Conservation (phyloP, 2,113 vertebrate species). For the Macrotis lagotis region DNA sequence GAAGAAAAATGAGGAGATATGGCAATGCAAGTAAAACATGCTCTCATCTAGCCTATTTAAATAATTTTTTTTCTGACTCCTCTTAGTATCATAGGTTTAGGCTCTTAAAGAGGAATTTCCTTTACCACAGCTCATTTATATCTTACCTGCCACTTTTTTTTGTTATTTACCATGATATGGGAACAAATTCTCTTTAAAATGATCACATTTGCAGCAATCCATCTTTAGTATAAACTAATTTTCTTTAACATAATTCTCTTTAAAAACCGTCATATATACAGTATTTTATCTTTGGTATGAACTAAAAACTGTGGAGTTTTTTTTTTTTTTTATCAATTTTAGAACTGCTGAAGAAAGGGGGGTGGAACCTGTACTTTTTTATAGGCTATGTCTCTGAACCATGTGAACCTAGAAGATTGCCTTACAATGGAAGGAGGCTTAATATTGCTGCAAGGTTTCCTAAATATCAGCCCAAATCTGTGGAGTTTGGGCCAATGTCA, state of each 20-base stretch:
- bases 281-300: not conserved
- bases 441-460: not conserved
- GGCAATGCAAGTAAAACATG: not conserved
- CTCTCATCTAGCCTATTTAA: not conserved
- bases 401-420: not conserved
- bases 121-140: not conserved
- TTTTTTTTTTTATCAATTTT: constrained; percentile 8
- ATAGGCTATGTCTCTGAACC: constrained; percentile 6
- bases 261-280: too few relatives aligned
- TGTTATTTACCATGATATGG: not conserved
- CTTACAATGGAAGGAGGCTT: not conserved
- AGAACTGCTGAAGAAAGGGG: not conserved
- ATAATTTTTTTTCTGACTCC: not conserved
- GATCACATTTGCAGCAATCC: too few relatives aligned
- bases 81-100: not conserved
- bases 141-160: not conserved
- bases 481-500: not conserved
- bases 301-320: not conserved
- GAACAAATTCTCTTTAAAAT: not conserved
- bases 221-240: too few relatives aligned
- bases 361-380: constrained; percentile 4
- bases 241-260: constrained; percentile 1
- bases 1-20: not conserved
- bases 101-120: not conserved
- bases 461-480: not conserved